These are phyloP conservation scores for Apaloderma vittatum DNA, from an alignment of 2,113 vertebrate genomes.

Conservation along the genomic window DNA sequence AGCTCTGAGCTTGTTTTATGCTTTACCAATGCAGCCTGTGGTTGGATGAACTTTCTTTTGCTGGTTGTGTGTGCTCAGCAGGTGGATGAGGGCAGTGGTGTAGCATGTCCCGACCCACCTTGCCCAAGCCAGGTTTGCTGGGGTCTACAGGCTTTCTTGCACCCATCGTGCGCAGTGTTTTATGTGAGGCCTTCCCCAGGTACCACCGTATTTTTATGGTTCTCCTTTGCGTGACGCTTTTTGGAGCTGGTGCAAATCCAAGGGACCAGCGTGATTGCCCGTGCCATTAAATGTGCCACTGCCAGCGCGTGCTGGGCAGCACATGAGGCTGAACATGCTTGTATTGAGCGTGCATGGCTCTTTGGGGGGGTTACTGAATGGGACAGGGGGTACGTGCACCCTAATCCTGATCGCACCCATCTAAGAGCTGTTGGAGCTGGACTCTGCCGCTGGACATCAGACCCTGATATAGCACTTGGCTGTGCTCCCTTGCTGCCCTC, in stretches of 20 bases:
- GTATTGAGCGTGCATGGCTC: rapidly evolving
- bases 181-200: background rate
- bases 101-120: background rate
- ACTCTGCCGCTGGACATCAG: rapidly evolving
- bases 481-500: slow-evolving; percentile 43
- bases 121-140: rapidly evolving
- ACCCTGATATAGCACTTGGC: background rate
- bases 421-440: background rate
- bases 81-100: rapidly evolving
- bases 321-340: rapidly evolving
- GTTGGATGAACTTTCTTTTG: background rate
- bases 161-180: rapidly evolving
- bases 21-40: background rate
- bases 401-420: rapidly evolving
- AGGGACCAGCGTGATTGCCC: rapidly evolving
- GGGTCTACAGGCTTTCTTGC: no score
- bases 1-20: rapidly evolving
- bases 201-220: rapidly evolving
- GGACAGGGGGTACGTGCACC: rapidly evolving
- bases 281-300: background rate
- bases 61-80: background rate
- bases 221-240: background rate
- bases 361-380: background rate
- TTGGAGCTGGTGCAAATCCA: background rate
- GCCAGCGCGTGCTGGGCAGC: rapidly evolving